These are phyloP conservation scores for Stenodema calcarata DNA, from an alignment of 2,888 invertebrate genomes.

Conservation along the genomic window DNA sequence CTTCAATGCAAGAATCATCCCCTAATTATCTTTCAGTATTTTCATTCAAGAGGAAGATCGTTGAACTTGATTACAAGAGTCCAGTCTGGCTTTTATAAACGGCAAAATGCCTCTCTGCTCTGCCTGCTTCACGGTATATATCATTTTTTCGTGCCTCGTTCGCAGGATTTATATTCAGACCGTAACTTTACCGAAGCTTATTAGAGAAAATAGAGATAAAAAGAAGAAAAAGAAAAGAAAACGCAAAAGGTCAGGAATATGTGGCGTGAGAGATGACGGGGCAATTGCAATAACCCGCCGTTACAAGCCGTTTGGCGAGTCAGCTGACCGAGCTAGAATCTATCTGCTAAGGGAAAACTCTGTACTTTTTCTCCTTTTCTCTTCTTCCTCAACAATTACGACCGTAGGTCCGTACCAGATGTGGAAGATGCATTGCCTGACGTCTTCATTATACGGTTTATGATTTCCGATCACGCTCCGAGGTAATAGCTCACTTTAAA, in stretches of 20 bases:
- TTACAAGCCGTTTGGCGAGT: neutral
- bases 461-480: neutral
- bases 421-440: neutral
- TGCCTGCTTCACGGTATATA: neutral
- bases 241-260: neutral
- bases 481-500: neutral
- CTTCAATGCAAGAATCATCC: neutral
- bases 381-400: neutral
- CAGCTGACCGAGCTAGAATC: neutral
- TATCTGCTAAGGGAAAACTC: neutral
- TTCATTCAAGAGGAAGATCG: neutral
- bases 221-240: neutral
- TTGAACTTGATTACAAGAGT: neutral
- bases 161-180: neutral
- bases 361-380: neutral
- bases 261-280: neutral
- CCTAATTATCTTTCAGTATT: neutral
- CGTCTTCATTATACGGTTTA: neutral
- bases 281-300: neutral
- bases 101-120: neutral
- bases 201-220: neutral
- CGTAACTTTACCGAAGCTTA: neutral
- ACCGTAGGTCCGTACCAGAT: neutral
- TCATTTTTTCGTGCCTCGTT: neutral
- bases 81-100: neutral